These are phyloP conservation scores for Myotis vivesi DNA, from an alignment of 2,797 vertebrate species.

Conservation along the genomic window DNA sequence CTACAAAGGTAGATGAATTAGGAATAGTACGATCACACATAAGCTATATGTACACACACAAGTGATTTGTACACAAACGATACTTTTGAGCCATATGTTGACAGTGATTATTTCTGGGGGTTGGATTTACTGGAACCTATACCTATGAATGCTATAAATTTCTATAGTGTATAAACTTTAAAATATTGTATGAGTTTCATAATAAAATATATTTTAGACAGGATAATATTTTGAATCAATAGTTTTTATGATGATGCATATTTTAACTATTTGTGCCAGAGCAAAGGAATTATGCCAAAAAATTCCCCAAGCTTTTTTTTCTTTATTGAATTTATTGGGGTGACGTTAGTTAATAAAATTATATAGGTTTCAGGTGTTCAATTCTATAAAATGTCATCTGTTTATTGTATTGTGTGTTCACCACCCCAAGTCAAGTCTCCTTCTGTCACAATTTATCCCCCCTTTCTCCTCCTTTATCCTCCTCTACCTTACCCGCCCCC, in stretches of 20 bases:
- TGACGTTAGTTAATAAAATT: background rate
- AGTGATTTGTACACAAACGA: background rate
- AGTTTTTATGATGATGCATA: background rate
- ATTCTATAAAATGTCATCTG: background rate
- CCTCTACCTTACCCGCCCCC: background rate
- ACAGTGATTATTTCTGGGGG: background rate
- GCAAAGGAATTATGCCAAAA: background rate
- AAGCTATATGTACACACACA: background rate
- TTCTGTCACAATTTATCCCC: background rate
- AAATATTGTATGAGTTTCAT: background rate
- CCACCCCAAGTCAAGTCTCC: background rate
- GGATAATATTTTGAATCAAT: background rate
- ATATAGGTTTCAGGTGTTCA: background rate
- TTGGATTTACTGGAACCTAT: background rate
- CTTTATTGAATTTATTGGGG: background rate
- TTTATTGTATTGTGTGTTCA: background rate
- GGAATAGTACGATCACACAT: background rate
- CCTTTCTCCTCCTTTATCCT: background rate
- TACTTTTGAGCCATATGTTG: background rate
- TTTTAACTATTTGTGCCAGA: slow-evolving; percentile 7
- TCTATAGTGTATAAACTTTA: background rate
- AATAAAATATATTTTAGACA: slow-evolving; percentile 27
- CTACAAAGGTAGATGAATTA: background rate
- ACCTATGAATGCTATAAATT: background rate
- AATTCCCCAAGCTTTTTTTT: background rate